Percentiles rank a stretch among this genome's conserved stretches.
Evolutionary conservation across 1,140 invertebrate genomes (phyloP).

Genomic region (Drosophila auraria): DNA sequence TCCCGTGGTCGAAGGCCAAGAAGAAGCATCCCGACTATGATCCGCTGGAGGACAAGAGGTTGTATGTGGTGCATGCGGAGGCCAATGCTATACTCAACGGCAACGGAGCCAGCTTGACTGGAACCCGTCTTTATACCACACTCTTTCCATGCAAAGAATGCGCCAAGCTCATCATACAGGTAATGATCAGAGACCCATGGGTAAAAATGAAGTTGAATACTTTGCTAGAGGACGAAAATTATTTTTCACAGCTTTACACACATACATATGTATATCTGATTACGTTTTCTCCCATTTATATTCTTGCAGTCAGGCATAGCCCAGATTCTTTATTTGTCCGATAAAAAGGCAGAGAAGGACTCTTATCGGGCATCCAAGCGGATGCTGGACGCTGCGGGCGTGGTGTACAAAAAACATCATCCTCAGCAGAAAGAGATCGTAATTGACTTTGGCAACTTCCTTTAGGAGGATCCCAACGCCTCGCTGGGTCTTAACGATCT

Average conservation of each 20-base stretch:
- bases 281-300: neutral
- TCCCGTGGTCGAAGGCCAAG: constrained; percentile 92
- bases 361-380: constrained; percentile 90
- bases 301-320: constrained; percentile 91
- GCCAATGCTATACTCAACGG: constrained; percentile 98
- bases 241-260: neutral
- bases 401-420: constrained; percentile 86
- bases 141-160: constrained; percentile 98
- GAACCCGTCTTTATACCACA: constrained; percentile 94
- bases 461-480: constrained; percentile 22
- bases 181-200: neutral
- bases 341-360: constrained; percentile 91
- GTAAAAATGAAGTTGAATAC: no score
- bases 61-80: constrained; percentile 98
- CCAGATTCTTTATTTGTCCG: constrained; percentile 92
- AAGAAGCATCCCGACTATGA: constrained; percentile 58
- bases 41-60: constrained; percentile 91
- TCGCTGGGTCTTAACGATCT: constrained; percentile 18
- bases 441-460: constrained; percentile 54
- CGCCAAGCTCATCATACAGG: constrained; percentile 96
- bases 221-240: neutral
- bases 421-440: constrained; percentile 56
- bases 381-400: constrained; percentile 92
- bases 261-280: no score
- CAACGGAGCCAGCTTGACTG: constrained; percentile 91